Evolutionary conservation across 2,113 vertebrate genomes (phyloP).

Genomic region (Camarhynchus parvulus): DNA sequence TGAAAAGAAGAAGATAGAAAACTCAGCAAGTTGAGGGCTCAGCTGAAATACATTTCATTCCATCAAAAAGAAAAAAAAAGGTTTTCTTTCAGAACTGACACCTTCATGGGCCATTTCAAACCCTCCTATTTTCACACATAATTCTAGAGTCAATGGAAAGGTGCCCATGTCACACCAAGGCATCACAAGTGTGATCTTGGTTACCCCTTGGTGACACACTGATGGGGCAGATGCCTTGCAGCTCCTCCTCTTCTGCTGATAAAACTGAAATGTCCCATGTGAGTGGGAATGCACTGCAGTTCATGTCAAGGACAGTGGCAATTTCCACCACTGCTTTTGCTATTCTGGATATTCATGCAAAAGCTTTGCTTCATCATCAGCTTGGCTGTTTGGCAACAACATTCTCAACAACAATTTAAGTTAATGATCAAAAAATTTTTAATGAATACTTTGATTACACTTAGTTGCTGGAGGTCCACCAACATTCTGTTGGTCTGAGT

Average conservation of each 20-base stretch:
- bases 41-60: neutral
- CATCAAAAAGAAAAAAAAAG: neutral
- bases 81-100: neutral
- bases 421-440: neutral
- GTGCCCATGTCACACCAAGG: neutral
- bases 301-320: neutral
- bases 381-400: neutral
- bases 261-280: neutral
- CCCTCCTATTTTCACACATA: neutral
- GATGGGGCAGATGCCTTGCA: neutral
- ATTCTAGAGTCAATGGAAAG: neutral
- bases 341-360: neutral
- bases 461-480: neutral
- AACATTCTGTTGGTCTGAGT: neutral
- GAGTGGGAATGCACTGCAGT: neutral
- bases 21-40: neutral
- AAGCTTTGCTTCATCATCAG: neutral
- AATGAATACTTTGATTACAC: neutral
- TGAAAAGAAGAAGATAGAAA: neutral
- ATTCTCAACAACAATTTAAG: neutral
- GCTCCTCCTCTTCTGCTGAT: neutral
- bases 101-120: neutral
- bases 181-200: neutral
- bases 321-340: neutral
- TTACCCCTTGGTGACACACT: neutral